Evolutionary conservation across 2,113 vertebrate species (phyloP), one percentile per base, ranked within the genome.

Genomic region (Formicarius rufipectus): DNA sequence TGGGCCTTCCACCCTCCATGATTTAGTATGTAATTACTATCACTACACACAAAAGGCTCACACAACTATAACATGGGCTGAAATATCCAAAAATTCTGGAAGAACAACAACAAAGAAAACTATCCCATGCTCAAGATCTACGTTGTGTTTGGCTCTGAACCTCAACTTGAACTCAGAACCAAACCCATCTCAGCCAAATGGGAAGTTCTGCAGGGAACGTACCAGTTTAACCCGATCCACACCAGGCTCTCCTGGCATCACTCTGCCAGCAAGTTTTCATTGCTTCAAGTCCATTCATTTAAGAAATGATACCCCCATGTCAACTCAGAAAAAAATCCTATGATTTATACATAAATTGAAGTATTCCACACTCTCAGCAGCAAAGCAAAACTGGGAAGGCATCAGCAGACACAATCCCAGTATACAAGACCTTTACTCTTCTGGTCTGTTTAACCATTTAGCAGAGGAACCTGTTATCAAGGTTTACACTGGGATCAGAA

Each of bases 21-120:
- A 72, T 40, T 84, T 19, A 25, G 12, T 13, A 55, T 4, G 3
- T 12, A 73, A 20, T 30, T 33, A 30, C 28, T 33, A 6, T 24
- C 16, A 68, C 33, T 74, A 37, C 25, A 17, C 30, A 64, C 7
- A 88, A 75, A 92, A 64, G 14, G 12, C 63, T 55, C 1, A 1
- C 0, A 1, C 16, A 31, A 33, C n/a, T 0, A 0, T n/a, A 73
- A 53, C 6, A 7, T 4, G 5, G 69, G 84, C n/a, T 31, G 49
- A 22, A 87, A 33, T 45, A 27, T 69, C 40, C 8, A 67, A 25
- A 74, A 67, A 12, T 8, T 10, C 45, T 15, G 49, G 37, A 3
- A 69, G 8, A 69, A 42, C 17, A 74, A 8, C 15, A 71, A 52
- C 37, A 40, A 68, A 44, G 22, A 60, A n/a, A 42, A 30, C 19